Base-by-base conservation (phyloP, 2,888 invertebrate genomes). In the Acrobasis suavella region DNA sequence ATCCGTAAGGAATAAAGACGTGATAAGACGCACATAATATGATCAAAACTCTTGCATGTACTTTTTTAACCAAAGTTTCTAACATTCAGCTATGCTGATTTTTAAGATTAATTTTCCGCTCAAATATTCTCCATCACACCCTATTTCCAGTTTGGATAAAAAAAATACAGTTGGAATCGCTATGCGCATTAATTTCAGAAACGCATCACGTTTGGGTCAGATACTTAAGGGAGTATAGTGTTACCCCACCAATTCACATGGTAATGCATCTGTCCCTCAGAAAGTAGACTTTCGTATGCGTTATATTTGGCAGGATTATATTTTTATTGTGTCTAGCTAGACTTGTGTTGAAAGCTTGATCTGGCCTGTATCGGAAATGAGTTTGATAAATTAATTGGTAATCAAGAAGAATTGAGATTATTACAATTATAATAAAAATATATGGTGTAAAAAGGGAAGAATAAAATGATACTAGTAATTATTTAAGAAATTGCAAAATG, bases 121-220 rank as follows among this genome's bases (percentile, higher is more conserved):
- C 22, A 3, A 22, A 22, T 22, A 22, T 22, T 22, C 22, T 22
- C 22, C 22, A 22, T 22, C 22, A 22, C 22, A 22, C 22, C 22
- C 22, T 22, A 1, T 22, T 22, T 22, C 22, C 22, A 22, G 22
- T 22, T 22, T 22, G 22, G 22, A 22, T 7, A 14, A 46, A 46
- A 46, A 46, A 46, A n/a, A 6, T 22, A 52, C 32, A 37, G 52
- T 37, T 52, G 17, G 10, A 1, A 22, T 52, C 22, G 5, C 37
- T 12, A 22, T 37, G 10, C 52, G 10, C 52, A 52, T 52, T 32
- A 52, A 32, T 52, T 58, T 58, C 42, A 58, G 17, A 58, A 58
- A n/a, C 56, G 42, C 56, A 58, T 58, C 56, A 58, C 56, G 56
- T 58, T 17, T 16, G 56, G 56, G 56, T 42, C 42, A 17, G 22